These are phyloP conservation scores for Andrena fulva DNA, from an alignment of 2,888 invertebrate species.

Conservation along the genomic window DNA sequence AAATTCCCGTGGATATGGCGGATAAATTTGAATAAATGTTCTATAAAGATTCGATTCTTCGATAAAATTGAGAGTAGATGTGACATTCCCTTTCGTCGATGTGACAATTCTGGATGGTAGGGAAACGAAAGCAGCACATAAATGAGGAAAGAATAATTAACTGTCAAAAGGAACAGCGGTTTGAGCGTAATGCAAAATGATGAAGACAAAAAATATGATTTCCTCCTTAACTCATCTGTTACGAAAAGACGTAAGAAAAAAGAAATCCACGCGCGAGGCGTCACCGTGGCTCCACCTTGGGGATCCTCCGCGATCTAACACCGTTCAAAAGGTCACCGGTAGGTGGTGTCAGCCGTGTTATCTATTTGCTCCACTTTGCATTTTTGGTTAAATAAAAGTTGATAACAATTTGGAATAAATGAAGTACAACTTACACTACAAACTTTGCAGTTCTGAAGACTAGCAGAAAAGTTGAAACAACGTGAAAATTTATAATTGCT, in stretches of 20 bases:
- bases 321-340: constrained; percentile 28
- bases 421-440: background rate
- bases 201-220: background rate
- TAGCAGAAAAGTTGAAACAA: background rate
- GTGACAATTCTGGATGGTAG: background rate
- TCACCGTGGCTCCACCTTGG: constrained; percentile 53
- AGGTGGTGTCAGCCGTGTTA: constrained; percentile 31
- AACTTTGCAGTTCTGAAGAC: background rate
- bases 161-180: background rate
- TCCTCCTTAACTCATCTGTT: constrained; percentile 19
- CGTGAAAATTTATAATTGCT: accelerated
- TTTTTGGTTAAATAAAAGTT: background rate
- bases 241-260: constrained; percentile 43
- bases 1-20: too few relatives aligned
- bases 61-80: too few relatives aligned
- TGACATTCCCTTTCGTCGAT: background rate
- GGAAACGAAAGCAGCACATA: background rate
- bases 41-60: too few relatives aligned
- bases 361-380: background rate
- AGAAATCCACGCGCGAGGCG: constrained; percentile 16
- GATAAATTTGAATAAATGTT: too few relatives aligned
- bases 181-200: background rate
- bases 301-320: background rate
- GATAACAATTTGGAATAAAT: background rate
- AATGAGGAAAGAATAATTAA: background rate